Conservation (phyloP, 1,140 invertebrate species). For the Calycopis cecrops region DNA sequence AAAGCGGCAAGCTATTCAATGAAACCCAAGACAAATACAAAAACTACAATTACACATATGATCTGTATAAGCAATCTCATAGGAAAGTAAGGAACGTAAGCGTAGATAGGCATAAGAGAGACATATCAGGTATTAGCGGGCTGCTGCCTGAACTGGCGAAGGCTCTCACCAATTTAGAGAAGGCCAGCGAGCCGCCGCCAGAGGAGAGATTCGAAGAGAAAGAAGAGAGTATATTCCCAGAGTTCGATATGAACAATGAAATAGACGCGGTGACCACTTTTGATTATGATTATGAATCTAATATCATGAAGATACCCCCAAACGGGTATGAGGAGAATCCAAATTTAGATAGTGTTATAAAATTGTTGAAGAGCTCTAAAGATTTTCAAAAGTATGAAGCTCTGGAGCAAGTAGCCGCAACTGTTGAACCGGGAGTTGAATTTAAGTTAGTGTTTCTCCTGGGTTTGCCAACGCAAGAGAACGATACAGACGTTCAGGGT, state of each 20-base stretch:
- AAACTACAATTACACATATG: conserved; percentile 54
- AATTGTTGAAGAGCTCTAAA: conserved; percentile 40
- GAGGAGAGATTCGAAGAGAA: conserved; percentile 60
- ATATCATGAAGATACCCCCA: conserved; percentile 69
- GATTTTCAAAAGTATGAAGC: conserved; percentile 32
- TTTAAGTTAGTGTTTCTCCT: conserved; percentile 59
- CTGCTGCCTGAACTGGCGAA: conserved; percentile 52
- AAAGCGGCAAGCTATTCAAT: conserved; percentile 41
- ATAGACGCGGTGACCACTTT: conserved; percentile 40
- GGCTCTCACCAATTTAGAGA: conserved; percentile 44
- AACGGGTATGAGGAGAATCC: conserved; percentile 53
- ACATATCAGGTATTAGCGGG: conserved; percentile 43
- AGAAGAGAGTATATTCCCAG: conserved; percentile 47
- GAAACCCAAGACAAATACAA: conserved; percentile 45
- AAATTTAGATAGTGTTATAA: conserved; percentile 45
- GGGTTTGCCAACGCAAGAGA: conserved; percentile 45
- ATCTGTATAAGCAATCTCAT: conserved; percentile 40
- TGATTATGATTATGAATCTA: conserved; percentile 51
- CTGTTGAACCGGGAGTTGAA: conserved; percentile 30
- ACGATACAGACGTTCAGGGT: conserved; percentile 66
- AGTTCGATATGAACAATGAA: conserved; percentile 65
- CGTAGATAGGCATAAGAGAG: conserved; percentile 37
- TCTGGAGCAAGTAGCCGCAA: conserved; percentile 16
- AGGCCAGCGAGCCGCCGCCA: conserved; percentile 32
- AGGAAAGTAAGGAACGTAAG: conserved; percentile 29